Evolutionary conservation across 2,113 vertebrate genomes (phyloP).

Genomic region (Phoenicopterus ruber): DNA sequence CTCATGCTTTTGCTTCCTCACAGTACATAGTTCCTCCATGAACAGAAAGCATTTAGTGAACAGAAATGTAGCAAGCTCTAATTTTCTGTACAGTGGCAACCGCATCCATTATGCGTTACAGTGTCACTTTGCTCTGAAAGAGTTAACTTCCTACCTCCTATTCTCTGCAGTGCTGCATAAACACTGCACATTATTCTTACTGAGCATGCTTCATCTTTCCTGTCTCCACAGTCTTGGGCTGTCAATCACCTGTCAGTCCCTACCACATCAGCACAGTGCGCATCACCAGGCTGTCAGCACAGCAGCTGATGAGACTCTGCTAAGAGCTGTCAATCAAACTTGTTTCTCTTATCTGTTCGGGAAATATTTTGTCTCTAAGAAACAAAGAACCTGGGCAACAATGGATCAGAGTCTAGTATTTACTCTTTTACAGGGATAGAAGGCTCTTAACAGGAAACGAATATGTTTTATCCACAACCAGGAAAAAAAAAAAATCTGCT

Average conservation of each 20-base stretch:
- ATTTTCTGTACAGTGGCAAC: neutral
- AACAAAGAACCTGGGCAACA: slow-evolving; percentile 75
- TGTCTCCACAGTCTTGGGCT: slow-evolving; percentile 66
- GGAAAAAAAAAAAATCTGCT: neutral
- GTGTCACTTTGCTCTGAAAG: neutral
- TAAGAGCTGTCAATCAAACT: slow-evolving; percentile 75
- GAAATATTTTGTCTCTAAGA: slow-evolving; percentile 80
- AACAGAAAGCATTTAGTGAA: neutral
- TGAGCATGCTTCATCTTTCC: slow-evolving; percentile 70
- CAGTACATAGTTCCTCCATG: neutral
- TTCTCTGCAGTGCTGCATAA: slow-evolving; percentile 66
- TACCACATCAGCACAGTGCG: slow-evolving; percentile 70
- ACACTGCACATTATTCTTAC: slow-evolving; percentile 65
- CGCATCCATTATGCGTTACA: neutral
- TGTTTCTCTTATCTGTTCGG: slow-evolving; percentile 72
- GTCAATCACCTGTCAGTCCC: slow-evolving; percentile 80
- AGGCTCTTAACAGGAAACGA: slow-evolving; percentile 24
- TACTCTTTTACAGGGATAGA: slow-evolving; percentile 22
- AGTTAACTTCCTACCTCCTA: slow-evolving; percentile 59
- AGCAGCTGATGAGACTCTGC: slow-evolving; percentile 73
- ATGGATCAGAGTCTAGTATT: slow-evolving; percentile 61
- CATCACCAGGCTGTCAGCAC: slow-evolving; percentile 76
- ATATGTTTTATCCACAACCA: slow-evolving; percentile 1
- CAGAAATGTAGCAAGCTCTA: neutral
- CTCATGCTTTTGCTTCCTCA: neutral